Evolutionary conservation across 1,140 invertebrate species (phyloP), one percentile per base, ranked within the genome.

Genomic region (Ostrea edulis): DNA sequence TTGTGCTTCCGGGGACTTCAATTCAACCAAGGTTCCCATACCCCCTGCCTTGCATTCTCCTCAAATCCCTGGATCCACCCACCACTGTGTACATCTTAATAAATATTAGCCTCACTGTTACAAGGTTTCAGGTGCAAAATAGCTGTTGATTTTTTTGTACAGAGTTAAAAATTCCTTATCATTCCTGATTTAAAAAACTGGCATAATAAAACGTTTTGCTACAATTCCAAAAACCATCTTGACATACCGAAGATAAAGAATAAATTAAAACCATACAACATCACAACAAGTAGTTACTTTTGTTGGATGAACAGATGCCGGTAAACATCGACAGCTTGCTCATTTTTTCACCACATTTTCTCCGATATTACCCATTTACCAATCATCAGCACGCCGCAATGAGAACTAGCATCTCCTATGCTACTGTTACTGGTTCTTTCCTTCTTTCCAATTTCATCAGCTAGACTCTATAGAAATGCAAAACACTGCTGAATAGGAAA

Each of bases 271-370:
- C 55, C 55, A 62, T 62, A 62, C 55, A n/a, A 44, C 35, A 20
- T 62, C 5, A 62, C 17, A 62, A 62, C 55, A 62, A 62, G 55
- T 62, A 62, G 55, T 62, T 62, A 62, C 14, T 62, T 62, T n/a
- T 20, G n/a, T 20, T 20, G 17, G n/a, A n/a, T 20, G 55, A 62
- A 62, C 55, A 62, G 55, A 62, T 62, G 55, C 55, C 55, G 20
- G 17, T n/a, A 62, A 20, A 62, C 17, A 20, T 62, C 55, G n/a
- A 62, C 55, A 62, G 55, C 55, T 62, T 62, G 55, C 55, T 62
- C 55, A 62, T 62, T 62, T 62, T 62, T 62, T 62, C 55, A 62
- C 55, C 55, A 62, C 55, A 62, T 62, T 62, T 62, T 62, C 55
- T 62, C 55, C 17, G 55, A 62, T 62, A 20, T 62, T 20, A 62